A percentile compares a stretch with the other conserved stretches of the same genome.
These are phyloP conservation scores for Meriones psammophilus DNA, from an alignment of 2,797 vertebrate genomes.

Conservation along the genomic window DNA sequence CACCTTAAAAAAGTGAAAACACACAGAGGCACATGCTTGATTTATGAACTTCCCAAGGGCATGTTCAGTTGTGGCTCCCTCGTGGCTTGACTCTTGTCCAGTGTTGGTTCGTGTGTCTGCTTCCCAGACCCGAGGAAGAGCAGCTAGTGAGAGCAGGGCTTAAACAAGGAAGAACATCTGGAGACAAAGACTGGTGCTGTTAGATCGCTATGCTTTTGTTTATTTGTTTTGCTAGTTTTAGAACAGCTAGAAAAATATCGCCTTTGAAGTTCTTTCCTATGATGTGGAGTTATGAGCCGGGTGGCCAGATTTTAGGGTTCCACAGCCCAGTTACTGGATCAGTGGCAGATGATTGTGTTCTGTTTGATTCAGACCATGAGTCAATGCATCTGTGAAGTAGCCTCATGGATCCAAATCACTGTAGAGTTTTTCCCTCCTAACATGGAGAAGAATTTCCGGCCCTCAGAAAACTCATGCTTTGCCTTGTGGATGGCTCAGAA, in stretches of 20 bases:
- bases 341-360: neutral
- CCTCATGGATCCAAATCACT: neutral
- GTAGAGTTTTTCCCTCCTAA: neutral
- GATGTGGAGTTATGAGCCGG: neutral
- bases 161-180: neutral
- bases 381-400: neutral
- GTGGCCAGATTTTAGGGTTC: neutral
- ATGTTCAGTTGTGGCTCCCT: neutral
- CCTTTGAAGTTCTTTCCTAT: slow-evolving; percentile 16
- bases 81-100: neutral
- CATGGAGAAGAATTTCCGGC: neutral
- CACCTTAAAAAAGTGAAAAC: slow-evolving; percentile 73
- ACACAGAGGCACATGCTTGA: neutral
- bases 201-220: slow-evolving; percentile 51
- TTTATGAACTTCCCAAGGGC: slow-evolving; percentile 53
- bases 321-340: neutral
- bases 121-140: slow-evolving; percentile 27
- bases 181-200: slow-evolving; percentile 8
- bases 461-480: slow-evolving; percentile 47
- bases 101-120: slow-evolving; percentile 29
- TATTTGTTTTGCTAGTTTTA: slow-evolving; percentile 58
- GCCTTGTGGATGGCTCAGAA: neutral
- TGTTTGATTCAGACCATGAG: neutral
- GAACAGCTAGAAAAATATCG: neutral
- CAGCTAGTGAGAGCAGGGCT: neutral